Evolutionary conservation across 1,140 invertebrate species (phyloP), one percentile per base, ranked within the genome.

Genomic region (Eueides isabella): DNA sequence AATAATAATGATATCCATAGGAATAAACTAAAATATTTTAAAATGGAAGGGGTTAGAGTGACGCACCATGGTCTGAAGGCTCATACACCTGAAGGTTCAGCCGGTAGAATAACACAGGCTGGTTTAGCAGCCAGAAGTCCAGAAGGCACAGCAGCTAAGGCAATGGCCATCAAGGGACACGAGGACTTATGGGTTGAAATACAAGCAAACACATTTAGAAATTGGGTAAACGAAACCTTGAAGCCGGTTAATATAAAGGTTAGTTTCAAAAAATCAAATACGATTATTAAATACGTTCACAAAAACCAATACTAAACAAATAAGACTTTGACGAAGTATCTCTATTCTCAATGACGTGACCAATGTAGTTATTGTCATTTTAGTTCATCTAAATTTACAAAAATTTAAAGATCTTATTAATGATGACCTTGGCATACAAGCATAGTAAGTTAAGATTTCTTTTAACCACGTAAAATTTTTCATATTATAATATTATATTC

Each of bases 191-290:
- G 98, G 98, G 97, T 99, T 31, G 97, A 98, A 88, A 99, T 99
- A 78, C 98, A 99, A 93, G 96, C 98, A 30, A 98, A 99, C 86
- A 99, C 98, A 0, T 99, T 99, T 91, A 96, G 97, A 77, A 99
- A 99, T 93, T 99, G 98, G 98, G 97, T 99, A 74, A 99, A 99
- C 93, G 98, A 99, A 91, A 97, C 99, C 81, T 92, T 99, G 66
- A 96, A 96, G 77, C 96, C 95, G 62, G 93, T 94, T 67, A 94
- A 94, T 92, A 95, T 93, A 90, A 95, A 92, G 94, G 95, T 90
- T 11, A 55, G 48, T 55, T 26, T 23, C 3, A 12, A 26, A 26
- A 55, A 55, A 12, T 12, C 9, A 55, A 55, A 55, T 14, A 12
- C 1, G 1, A 26, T 11, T 55, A 26, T 23, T 55, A 55, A 26